Conservation (phyloP, 2,113 vertebrate genomes). For the Onychostruthus taczanowskii region DNA sequence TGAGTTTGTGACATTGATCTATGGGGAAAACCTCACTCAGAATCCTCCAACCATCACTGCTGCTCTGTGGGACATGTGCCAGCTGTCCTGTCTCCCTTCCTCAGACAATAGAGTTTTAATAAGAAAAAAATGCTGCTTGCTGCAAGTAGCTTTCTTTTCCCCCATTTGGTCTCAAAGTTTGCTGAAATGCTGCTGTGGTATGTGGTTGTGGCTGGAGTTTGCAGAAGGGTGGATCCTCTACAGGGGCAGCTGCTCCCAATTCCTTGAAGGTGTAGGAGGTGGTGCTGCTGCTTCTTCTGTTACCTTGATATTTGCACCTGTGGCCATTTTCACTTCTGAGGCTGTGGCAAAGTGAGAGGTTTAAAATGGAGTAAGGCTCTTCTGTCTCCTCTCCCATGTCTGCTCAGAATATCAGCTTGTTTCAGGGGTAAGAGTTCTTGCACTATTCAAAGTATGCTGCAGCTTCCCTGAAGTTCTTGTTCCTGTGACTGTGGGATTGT, state of each 20-base stretch:
- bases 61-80: accelerated
- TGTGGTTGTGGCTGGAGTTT: not conserved
- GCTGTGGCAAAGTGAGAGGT: not conserved
- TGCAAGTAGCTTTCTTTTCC: not conserved
- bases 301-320: not conserved
- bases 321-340: not conserved
- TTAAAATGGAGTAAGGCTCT: not conserved
- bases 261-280: not conserved
- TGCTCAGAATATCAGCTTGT: not conserved
- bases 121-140: not conserved
- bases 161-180: not conserved
- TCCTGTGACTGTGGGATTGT: not conserved
- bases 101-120: not conserved
- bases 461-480: not conserved
- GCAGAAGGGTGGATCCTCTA: not conserved
- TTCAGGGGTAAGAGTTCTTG: not conserved
- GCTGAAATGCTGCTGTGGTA: not conserved
- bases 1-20: not conserved
- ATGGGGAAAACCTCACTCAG: not conserved
- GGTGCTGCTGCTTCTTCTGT: not conserved
- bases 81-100: not conserved
- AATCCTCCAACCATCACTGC: not conserved
- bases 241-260: not conserved
- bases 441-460: not conserved
- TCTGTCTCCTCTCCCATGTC: not conserved